Percentiles rank a stretch among this genome's conserved stretches.
Evolutionary conservation across 2,113 vertebrate species (phyloP).

Genomic region (Elaphurus davidianus): DNA sequence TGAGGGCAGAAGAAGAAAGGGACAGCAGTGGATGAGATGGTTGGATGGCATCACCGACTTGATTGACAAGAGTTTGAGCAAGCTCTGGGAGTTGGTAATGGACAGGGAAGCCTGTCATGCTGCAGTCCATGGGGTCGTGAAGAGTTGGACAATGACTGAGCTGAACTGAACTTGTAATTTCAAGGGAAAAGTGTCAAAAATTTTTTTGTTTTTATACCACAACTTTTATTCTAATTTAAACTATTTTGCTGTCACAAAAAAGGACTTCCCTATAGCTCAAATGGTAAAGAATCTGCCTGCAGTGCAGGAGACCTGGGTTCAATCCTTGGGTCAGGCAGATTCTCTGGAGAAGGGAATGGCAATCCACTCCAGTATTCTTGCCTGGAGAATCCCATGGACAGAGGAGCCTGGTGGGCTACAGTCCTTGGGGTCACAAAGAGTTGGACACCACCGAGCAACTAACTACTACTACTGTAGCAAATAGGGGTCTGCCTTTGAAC

Average conservation of each 20-base stretch:
- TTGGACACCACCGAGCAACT: neutral
- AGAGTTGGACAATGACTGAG: neutral
- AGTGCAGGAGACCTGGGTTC: neutral
- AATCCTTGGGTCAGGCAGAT: fast-evolving
- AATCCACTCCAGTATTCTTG: neutral
- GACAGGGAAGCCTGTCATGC: neutral
- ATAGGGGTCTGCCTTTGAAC: neutral
- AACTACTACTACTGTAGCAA: neutral
- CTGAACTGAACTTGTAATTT: constrained; percentile 23
- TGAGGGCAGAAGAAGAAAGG: neutral
- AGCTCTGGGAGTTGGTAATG: neutral
- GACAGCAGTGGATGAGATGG: neutral
- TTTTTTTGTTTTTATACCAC: neutral
- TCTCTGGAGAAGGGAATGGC: neutral
- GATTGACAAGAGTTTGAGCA: neutral
- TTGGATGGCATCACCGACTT: neutral
- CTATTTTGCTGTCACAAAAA: neutral
- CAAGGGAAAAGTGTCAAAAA: neutral
- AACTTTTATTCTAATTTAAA: constrained; percentile 1
- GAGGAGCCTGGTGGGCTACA: neutral
- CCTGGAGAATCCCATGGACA: neutral
- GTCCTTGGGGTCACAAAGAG: neutral
- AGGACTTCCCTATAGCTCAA: neutral
- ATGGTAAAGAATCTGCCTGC: neutral
- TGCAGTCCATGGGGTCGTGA: neutral